phyloP scores from a whole-genome alignment of 2,888 invertebrate species.

The Dusona sp. region DNA sequence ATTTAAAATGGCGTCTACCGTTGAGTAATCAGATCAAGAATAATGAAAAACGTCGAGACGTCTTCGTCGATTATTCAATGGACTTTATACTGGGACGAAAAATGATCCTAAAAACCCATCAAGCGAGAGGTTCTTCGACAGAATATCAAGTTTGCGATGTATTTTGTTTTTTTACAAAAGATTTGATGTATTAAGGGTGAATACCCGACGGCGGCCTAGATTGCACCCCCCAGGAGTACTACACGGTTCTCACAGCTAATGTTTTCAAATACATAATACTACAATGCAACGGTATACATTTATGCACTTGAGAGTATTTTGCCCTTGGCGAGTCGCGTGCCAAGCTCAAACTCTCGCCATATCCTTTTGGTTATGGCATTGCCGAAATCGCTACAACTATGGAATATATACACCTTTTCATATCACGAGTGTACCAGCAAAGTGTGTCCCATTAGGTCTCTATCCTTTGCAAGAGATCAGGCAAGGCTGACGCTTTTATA shows the following conservation, averaged over 20 bases:
- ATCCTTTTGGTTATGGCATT: slow-evolving; percentile 26
- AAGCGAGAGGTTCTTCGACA: background rate
- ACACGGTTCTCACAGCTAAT: slow-evolving; percentile 9
- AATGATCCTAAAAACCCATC: background rate
- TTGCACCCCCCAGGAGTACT: slow-evolving; percentile 16
- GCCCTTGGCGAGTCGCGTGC: slow-evolving; percentile 49
- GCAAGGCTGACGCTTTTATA: background rate
- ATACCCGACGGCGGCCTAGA: slow-evolving; percentile 22
- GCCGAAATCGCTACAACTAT: slow-evolving; percentile 22
- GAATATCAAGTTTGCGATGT: slow-evolving; percentile 5
- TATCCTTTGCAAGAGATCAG: slow-evolving; percentile 23
- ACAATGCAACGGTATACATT: background rate
- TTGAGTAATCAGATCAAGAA: background rate
- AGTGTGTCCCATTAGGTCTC: slow-evolving; percentile 34
- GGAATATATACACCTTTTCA: slow-evolving; percentile 28
- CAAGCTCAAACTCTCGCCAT: slow-evolving; percentile 37
- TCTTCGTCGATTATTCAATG: background rate
- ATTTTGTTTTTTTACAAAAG: slow-evolving; percentile 15
- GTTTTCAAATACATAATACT: slow-evolving; percentile 30
- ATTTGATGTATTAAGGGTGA: background rate
- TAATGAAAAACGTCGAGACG: background rate
- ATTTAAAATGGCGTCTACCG: background rate
- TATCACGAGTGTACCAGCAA: slow-evolving; percentile 35
- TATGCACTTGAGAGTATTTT: slow-evolving; percentile 30
- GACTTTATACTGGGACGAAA: background rate